phyloP scores from a whole-genome alignment of 2,888 invertebrate genomes.

The Drosophila pegasa region DNA sequence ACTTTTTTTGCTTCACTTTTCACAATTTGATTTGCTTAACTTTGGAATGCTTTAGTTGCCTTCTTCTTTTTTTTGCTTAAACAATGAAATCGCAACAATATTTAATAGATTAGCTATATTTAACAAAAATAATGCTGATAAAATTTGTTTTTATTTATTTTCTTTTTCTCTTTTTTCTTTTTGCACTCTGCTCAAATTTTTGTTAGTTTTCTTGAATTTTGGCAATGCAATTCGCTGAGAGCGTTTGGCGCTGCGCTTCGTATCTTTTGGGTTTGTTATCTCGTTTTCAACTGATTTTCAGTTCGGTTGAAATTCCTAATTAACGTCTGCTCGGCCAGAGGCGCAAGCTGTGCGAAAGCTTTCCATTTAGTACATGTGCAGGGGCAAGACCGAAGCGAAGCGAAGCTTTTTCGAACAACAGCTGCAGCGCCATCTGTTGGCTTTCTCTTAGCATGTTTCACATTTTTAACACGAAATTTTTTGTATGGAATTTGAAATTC shows the following conservation, averaged over 20 bases:
- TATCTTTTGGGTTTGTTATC: constrained; percentile 82
- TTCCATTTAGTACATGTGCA: constrained; percentile 64
- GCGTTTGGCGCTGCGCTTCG: constrained; percentile 51
- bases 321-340: constrained; percentile 63
- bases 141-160: constrained; percentile 22
- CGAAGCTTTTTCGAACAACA: constrained; percentile 35
- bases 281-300: constrained; percentile 83
- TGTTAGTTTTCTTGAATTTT: constrained; percentile 24
- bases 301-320: constrained; percentile 74
- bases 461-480: background rate
- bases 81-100: constrained; percentile 29
- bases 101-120: background rate
- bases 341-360: constrained; percentile 49
- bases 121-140: constrained; percentile 41
- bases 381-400: constrained; percentile 41
- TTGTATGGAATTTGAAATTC: background rate
- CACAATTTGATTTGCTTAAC: constrained; percentile 34
- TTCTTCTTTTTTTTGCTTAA: constrained; percentile 32
- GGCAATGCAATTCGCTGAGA: constrained; percentile 29
- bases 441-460: background rate
- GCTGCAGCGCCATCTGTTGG: constrained; percentile 50
- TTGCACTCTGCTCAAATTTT: constrained; percentile 30
- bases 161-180: constrained; percentile 19
- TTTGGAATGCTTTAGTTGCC: constrained; percentile 57
- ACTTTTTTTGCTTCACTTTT: constrained; percentile 39